A percentile compares a stretch with the other conserved stretches of the same genome.
Conservation (phyloP, 2,797 vertebrate genomes). For the Chromobotia macracanthus region DNA sequence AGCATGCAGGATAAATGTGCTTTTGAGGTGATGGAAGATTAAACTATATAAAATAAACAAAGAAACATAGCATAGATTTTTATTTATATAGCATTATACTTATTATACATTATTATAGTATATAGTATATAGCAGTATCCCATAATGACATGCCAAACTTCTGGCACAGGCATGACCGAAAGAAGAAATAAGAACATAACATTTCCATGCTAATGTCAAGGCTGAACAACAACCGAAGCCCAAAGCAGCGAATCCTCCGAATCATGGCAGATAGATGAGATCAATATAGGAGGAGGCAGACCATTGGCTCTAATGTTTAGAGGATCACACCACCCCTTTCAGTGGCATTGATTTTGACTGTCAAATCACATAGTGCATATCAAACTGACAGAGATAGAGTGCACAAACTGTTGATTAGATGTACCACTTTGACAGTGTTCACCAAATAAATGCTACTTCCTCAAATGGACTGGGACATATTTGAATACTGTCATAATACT, state of each 20-base stretch:
- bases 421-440: conserved; percentile 57
- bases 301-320: conserved; percentile 41
- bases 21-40: not conserved
- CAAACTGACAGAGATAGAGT: conserved; percentile 56
- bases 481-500: conserved; percentile 59
- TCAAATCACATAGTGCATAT: conserved; percentile 65
- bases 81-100: no score
- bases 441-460: conserved; percentile 64
- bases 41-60: not conserved
- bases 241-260: conserved; percentile 13
- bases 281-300: conserved; percentile 65
- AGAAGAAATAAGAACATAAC: conserved; percentile 18
- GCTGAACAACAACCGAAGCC: not conserved
- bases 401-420: conserved; percentile 67
- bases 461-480: conserved; percentile 62
- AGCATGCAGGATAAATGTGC: not conserved
- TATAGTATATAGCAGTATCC: no score
- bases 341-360: conserved; percentile 73
- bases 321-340: conserved; percentile 63
- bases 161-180: not conserved
- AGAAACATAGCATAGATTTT: not conserved
- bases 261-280: conserved; percentile 54
- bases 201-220: conserved; percentile 25
- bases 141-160: not conserved
- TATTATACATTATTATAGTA: no score